These are phyloP conservation scores for Hyperoplus lanceolatus DNA, from an alignment of 2,797 vertebrate genomes.

Conservation along the genomic window DNA sequence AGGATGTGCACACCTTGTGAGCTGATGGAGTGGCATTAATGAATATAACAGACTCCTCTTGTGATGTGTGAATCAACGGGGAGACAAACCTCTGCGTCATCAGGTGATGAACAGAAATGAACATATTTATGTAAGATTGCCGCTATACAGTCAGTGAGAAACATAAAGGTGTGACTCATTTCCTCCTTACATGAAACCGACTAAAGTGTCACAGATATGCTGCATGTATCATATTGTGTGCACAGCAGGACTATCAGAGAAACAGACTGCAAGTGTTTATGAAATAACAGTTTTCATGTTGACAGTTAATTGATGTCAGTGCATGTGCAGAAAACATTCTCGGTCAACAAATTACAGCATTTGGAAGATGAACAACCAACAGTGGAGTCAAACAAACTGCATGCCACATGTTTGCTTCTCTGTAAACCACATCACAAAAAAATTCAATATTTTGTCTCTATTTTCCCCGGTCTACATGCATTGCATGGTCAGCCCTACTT, in stretches of 20 bases:
- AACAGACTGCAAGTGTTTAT: background rate
- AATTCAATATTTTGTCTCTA: background rate
- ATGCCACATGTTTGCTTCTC: background rate
- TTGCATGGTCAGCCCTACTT: background rate
- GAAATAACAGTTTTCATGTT: background rate
- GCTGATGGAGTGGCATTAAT: conserved; percentile 23
- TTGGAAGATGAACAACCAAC: background rate
- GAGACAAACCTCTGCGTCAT: background rate
- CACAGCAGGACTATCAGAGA: background rate
- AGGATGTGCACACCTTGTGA: conserved; percentile 30
- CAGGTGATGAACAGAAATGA: background rate
- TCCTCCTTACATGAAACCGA: conserved; percentile 1
- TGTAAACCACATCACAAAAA: background rate
- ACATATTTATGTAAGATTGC: conserved; percentile 1
- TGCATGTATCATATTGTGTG: background rate
- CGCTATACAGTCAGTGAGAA: background rate
- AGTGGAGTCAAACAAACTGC: background rate
- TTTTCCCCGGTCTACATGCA: background rate
- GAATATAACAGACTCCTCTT: conserved; percentile 7
- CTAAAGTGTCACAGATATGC: background rate
- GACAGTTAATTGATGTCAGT: background rate
- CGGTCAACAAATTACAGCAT: background rate
- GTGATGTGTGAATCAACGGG: conserved; percentile 25
- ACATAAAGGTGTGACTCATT: conserved; percentile 5
- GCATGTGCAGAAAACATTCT: background rate